These are phyloP conservation scores for Meda fulgida DNA, from an alignment of 2,797 vertebrate species.

Conservation along the genomic window DNA sequence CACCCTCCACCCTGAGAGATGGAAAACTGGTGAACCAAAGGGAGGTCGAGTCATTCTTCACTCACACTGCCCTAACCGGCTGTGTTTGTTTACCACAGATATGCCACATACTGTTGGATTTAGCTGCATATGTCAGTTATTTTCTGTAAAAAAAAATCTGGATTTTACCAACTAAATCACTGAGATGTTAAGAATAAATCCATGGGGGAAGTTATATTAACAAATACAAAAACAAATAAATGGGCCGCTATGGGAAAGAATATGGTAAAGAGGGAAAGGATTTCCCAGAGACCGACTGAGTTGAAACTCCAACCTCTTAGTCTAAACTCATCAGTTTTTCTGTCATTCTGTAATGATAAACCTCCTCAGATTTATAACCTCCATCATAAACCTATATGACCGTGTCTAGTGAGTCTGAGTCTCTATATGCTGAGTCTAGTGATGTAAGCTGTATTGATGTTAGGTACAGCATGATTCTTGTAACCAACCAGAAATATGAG, in stretches of 20 bases:
- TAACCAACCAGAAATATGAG: slow-evolving; percentile 62
- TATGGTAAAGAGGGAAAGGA: not conserved
- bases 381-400: not conserved
- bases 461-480: slow-evolving; percentile 53
- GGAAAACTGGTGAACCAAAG: slow-evolving; percentile 27
- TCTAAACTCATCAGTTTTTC: not conserved
- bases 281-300: slow-evolving; percentile 28
- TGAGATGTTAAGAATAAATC: not conserved
- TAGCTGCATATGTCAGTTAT: not conserved
- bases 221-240: not conserved
- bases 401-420: not conserved
- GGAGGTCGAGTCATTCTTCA: slow-evolving; percentile 24
- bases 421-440: not conserved
- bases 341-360: not conserved
- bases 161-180: not conserved
- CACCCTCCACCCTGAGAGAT: slow-evolving; percentile 42
- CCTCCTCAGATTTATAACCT: not conserved
- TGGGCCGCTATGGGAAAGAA: not conserved
- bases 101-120: slow-evolving; percentile 1
- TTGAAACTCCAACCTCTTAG: not conserved
- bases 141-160: not conserved
- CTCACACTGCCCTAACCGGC: slow-evolving; percentile 19
- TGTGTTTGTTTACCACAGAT: slow-evolving; percentile 46
- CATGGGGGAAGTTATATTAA: not conserved
- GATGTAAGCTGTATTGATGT: slow-evolving; percentile 23